Percentiles rank a stretch among this genome's conserved stretches.
Conservation (phyloP, 2,113 vertebrate genomes). For the Phylloscopus whistleri region DNA sequence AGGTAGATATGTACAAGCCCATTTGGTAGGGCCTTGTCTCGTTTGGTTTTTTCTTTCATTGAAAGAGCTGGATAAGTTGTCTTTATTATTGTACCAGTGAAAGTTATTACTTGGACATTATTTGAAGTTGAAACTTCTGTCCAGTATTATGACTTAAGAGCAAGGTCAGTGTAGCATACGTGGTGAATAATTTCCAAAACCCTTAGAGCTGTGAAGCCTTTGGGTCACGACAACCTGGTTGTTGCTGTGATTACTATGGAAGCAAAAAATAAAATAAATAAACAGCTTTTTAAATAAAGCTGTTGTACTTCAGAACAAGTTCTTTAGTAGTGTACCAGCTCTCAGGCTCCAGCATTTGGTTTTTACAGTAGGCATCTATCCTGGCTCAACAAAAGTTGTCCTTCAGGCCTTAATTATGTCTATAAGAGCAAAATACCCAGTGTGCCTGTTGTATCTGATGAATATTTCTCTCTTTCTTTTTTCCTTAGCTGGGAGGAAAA, state of each 20-base stretch:
- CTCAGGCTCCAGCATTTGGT: background rate
- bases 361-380: background rate
- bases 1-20: background rate
- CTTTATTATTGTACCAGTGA: background rate
- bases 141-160: background rate
- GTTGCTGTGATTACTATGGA: background rate
- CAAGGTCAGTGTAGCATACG: background rate
- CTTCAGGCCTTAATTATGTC: background rate
- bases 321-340: background rate
- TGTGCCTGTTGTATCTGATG: background rate
- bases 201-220: background rate
- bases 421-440: background rate
- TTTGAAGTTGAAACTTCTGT: background rate
- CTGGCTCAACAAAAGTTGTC: background rate
- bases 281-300: background rate
- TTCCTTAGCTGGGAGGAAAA: background rate
- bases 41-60: background rate
- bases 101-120: background rate
- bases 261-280: background rate
- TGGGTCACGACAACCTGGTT: background rate
- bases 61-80: background rate
- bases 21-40: background rate
- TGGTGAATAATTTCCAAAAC: background rate
- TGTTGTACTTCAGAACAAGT: background rate
- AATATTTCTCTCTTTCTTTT: background rate